phyloP scores from a whole-genome alignment of 2,113 vertebrate species.

The Phoenicopterus ruber region DNA sequence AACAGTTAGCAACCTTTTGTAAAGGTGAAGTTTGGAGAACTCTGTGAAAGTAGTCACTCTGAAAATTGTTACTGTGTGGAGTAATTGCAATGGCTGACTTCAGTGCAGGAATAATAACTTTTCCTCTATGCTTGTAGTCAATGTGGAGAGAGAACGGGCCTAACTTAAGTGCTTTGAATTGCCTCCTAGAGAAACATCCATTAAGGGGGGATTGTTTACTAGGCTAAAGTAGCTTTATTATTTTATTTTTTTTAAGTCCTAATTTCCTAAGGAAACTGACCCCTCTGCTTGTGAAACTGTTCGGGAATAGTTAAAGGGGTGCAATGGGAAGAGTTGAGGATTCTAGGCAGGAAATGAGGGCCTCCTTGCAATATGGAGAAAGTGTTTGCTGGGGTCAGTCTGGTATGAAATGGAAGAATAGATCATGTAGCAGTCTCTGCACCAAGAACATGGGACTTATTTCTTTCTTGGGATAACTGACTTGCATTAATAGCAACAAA shows the following conservation, averaged over 20 bases:
- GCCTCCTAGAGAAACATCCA: background rate
- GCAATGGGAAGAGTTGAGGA: background rate
- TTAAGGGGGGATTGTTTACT: background rate
- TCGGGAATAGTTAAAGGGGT: background rate
- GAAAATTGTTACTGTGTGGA: background rate
- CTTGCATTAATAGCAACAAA: background rate
- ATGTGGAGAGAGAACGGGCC: background rate
- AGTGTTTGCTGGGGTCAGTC: background rate
- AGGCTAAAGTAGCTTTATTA: background rate
- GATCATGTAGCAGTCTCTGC: background rate
- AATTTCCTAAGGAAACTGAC: background rate
- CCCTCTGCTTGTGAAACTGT: background rate
- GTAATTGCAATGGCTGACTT: background rate
- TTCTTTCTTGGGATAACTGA: background rate
- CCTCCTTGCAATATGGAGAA: background rate
- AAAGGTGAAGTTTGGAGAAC: background rate
- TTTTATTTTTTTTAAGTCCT: background rate
- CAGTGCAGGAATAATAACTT: background rate
- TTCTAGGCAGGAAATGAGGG: background rate
- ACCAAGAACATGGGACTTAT: background rate
- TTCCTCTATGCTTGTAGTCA: background rate
- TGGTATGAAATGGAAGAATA: background rate
- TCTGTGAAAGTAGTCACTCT: background rate
- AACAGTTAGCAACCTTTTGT: background rate
- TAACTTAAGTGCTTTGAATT: background rate